Evolutionary conservation across 64 coral and sea anemone species (phyloP), one percentile per base, ranked within the genome.

Genomic region (Trachythela sp.): DNA sequence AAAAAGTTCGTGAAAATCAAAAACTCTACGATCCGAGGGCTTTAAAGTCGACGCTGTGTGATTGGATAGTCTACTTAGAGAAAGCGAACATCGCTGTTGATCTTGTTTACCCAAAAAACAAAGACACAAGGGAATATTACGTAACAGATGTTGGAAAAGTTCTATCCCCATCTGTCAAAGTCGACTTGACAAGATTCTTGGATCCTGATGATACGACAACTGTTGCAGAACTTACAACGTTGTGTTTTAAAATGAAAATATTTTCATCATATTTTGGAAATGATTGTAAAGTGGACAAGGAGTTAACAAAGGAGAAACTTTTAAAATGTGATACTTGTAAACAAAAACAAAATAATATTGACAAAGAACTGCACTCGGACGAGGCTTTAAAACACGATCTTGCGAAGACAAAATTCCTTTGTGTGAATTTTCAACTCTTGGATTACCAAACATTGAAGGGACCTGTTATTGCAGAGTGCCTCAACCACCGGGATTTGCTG

Each of bases 121-220:
- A 20, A 35, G 75, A 80, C 75, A 39, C 27, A 18, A 35, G 75
- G 20, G 75, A 80, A 2, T 80, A 80, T 80, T 80, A 80, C 9
- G 75, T 80, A 0, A 80, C 75, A 9, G 75, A 80, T 39, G 75
- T 80, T 29, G 75, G 75, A 80, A 80, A 80, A 39, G 37, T 39
- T 80, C 75, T 80, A 0, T 15, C 75, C 30, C 75, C 75, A 15
- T 80, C 75, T 37, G 35, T 38, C 33, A 30, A 80, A 2, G 75
- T 15, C 10, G 75, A 80, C 10, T 22, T 80, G 4, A 80, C 75
- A 80, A 35, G 75, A 18, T 80, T 80, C 30, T 36, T 80, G 26
- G 20, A 39, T 15, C 31, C 26, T 5, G 34, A 80, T 37, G 75
- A 80, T 80, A 30, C 33, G 20, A 22, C 75, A 18, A 80, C 20